Evolutionary conservation across 1,140 invertebrate species (phyloP), one percentile per base, ranked within the genome.

Genomic region (Trichonephila clavata): DNA sequence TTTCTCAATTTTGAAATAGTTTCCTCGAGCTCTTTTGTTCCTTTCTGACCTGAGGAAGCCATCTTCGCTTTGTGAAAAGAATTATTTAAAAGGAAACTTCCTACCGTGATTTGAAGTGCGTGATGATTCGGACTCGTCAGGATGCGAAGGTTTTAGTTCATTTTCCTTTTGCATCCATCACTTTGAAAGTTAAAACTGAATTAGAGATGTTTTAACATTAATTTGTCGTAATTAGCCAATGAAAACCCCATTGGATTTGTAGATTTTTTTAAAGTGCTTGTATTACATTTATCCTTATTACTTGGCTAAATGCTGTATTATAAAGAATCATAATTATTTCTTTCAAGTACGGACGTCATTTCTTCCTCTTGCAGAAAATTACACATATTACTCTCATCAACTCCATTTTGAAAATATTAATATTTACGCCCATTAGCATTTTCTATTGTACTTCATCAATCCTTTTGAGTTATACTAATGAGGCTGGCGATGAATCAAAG

Each of bases 1-100:
- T 83, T 83, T 50, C 81, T 59, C 39, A 83, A 83, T 59, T 57
- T 59, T 83, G 50, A 59, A 83, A 83, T 83, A 83, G 81, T 83
- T 83, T 83, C 81, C 20, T 21, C 39, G 50, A 50, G 81, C 20
- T 83, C 50, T 59, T 83, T 83, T 83, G 81, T 83, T 83, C 81
- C 43, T 83, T 50, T 83, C 43, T 83, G 39, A 59, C 21, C 81
- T 32, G 24, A 77, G 68, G 68, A 77, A 39, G 65, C 16, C 68
- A 77, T 77, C 68, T 77, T 27, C 24, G 68, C 27, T 77, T 77
- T 77, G 27, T 77, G 27, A 77, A 77, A 77, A 77, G 68, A 77
- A 77, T 32, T 77, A 32, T 77, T 77, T 77, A 77, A 77, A 77
- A 32, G 27, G 68, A 77, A 77, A 77, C 24, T 77, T 77, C 27